Conservation (phyloP, 2,888 invertebrate genomes). For the Pollenia griseotomentosa region DNA sequence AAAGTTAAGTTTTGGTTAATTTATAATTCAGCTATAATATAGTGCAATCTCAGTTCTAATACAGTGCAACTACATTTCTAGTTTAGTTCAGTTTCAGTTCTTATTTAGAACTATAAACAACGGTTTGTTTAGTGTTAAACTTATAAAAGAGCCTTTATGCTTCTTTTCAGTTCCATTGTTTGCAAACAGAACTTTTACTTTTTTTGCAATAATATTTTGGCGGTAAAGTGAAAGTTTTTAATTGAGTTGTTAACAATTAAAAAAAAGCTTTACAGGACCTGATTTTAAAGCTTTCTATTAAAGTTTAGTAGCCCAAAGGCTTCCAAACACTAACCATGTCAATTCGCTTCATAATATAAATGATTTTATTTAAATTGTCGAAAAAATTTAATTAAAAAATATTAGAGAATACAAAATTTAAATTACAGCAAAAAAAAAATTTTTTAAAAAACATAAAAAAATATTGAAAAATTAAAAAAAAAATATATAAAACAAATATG, state of each 20-base stretch:
- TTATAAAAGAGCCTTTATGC: not conserved
- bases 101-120: too few relatives aligned
- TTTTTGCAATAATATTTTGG: conserved; percentile 57
- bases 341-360: conserved; percentile 35
- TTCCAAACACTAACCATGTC: conserved; percentile 62
- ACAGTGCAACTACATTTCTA: too few relatives aligned
- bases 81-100: too few relatives aligned
- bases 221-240: conserved; percentile 64
- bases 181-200: conserved; percentile 29
- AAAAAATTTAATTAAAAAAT: conserved; percentile 14
- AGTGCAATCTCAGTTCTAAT: too few relatives aligned
- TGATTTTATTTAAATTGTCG: not conserved
- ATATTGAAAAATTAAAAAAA: conserved; percentile 13
- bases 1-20: too few relatives aligned
- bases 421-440: not conserved
- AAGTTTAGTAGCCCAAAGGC: conserved; percentile 61
- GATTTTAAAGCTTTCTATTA: conserved; percentile 41
- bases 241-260: not conserved
- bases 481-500: not conserved
- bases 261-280: conserved; percentile 67
- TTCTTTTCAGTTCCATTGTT: not conserved
- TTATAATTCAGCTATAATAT: too few relatives aligned
- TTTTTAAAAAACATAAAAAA: not conserved
- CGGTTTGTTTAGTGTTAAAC: conserved; percentile 44
- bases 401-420: not conserved